Evolutionary conservation across 2,797 vertebrate genomes (phyloP), one percentile per base, ranked within the genome.

Genomic region (Helostoma temminkii): DNA sequence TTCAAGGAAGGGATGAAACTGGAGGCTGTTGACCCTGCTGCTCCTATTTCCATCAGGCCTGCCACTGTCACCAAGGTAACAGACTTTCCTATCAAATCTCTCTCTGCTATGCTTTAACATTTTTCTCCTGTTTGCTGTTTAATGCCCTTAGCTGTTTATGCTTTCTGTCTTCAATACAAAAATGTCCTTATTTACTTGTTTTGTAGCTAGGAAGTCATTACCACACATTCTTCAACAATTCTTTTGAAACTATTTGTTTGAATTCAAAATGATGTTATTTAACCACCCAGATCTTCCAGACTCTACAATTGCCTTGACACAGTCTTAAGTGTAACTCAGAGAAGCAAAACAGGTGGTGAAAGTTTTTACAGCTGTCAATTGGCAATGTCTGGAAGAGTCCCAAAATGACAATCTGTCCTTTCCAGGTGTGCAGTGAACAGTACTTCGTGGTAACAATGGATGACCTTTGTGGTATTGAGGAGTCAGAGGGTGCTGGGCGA

Each of bases 1-100:
- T 98, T 99, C 81, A 94, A 94, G 74, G 91, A 95, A 87, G 96
- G 96, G 55, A 98, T 99, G 97, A 99, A 99, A 90, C 89, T 99
- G 69, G 98, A 99, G 90, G 97, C 97, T 63, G 93, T 98, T 76
- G 95, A 99, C 84, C 96, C 95, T 3, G 69, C 85, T 82, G 93
- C 95, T 88, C 97, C 97, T n/a, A 97, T 97, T 91, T 94, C 92
- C 59, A 96, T 99, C 84, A 94, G 94, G 73, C 97, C 98, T 71
- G 97, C 97, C 72, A 96, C 97, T 45, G 92, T 99, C 85, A 83
- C 93, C 81, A 98, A 97, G 97, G 98, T 98, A 96, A 90, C 85
- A 66, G 63, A 74, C 9, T 73, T 66, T 67, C 49, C 48, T 26
- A 61, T 78, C 59, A 80, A 79, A 83, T 77, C 61, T 45, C 41